Percentiles rank a stretch among this genome's conserved stretches.
These are phyloP conservation scores for Brachypteracias leptosomus DNA, from an alignment of 2,113 vertebrate genomes.

Conservation along the genomic window DNA sequence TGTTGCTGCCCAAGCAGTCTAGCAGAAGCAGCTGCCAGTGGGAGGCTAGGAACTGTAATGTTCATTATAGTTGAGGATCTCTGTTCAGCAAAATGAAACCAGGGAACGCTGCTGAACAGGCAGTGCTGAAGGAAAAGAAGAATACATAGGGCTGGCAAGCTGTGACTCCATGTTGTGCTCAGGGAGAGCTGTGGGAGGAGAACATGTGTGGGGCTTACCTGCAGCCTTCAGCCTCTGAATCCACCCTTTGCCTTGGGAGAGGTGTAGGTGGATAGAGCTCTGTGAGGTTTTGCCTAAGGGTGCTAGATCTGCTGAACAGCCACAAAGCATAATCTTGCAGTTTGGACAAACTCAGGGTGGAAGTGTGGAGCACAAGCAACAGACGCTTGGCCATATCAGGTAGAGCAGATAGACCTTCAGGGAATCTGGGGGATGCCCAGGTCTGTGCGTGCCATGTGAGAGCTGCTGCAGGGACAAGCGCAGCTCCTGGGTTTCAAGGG, in stretches of 20 bases:
- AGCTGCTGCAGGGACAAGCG: not conserved
- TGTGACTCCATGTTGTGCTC: not conserved
- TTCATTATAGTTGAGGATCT: not conserved
- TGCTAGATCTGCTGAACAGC: slow-evolving; percentile 71
- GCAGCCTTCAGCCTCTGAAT: not conserved
- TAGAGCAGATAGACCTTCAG: not conserved
- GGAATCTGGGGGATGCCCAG: not conserved
- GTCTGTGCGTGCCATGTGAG: fast-evolving
- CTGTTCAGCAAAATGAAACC: not conserved
- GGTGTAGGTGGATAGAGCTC: not conserved
- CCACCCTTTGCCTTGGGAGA: not conserved
- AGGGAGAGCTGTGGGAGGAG: not conserved
- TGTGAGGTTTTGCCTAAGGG: not conserved
- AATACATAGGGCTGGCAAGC: not conserved
- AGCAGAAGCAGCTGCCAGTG: not conserved
- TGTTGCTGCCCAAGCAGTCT: not conserved
- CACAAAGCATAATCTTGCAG: slow-evolving; percentile 69
- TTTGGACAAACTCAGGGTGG: slow-evolving; percentile 65
- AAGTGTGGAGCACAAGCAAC: slow-evolving; percentile 60
- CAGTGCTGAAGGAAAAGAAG: not conserved
- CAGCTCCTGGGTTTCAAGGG: not conserved
- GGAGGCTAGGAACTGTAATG: not conserved
- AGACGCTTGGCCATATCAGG: slow-evolving; percentile 59
- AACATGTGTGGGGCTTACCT: not conserved
- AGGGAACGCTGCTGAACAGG: not conserved